These are phyloP conservation scores for Chrysolophus pictus DNA, from an alignment of 2,797 vertebrate species.

Conservation along the genomic window DNA sequence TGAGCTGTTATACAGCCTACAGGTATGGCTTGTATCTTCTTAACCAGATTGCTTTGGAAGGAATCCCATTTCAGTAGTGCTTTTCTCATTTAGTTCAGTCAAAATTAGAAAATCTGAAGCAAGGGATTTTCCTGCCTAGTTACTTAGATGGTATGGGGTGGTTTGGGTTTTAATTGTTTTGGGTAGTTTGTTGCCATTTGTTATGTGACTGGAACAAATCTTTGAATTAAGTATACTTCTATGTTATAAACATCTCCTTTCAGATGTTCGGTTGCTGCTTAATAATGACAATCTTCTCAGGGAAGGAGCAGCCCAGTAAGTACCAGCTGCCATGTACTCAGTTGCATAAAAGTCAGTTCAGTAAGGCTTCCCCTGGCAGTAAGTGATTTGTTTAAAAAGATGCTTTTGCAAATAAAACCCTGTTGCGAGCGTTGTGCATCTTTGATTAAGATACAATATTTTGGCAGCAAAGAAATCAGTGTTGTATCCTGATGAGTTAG, in stretches of 20 bases:
- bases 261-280: constrained; percentile 96
- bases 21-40: not conserved
- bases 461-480: not conserved
- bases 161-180: not conserved
- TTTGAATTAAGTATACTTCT: not conserved
- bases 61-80: not conserved
- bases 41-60: not conserved
- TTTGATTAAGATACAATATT: not conserved
- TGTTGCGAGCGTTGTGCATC: not conserved
- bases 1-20: not conserved
- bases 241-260: constrained; percentile 59
- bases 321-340: constrained; percentile 55
- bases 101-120: not conserved
- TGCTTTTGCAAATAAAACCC: not conserved
- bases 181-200: not conserved
- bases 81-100: not conserved
- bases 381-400: not conserved
- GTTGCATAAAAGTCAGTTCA: constrained; percentile 10
- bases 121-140: not conserved
- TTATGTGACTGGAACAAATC: not conserved
- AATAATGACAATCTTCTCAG: constrained; percentile 98
- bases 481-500: not conserved
- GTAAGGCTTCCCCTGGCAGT: not conserved
- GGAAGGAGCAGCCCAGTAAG: constrained; percentile 97
- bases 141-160: not conserved